Evolutionary conservation across 2,797 vertebrate genomes (phyloP).

Genomic region (Rhinichthys osculus): DNA sequence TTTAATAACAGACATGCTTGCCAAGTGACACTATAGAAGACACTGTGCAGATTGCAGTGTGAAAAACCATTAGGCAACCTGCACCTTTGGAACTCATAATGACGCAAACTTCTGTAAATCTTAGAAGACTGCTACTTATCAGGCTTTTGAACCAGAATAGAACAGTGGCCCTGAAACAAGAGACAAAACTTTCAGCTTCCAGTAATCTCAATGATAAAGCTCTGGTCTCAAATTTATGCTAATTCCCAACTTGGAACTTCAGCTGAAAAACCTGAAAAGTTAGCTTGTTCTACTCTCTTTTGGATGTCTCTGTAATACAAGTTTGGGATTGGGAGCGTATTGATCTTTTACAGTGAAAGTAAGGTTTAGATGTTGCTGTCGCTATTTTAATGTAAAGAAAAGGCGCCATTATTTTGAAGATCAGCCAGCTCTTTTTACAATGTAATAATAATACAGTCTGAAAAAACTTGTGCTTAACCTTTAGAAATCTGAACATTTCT

Average conservation of each 20-base stretch:
- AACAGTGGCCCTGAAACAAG: conserved; percentile 6
- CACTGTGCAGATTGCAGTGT: conserved; percentile 31
- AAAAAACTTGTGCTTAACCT: background rate
- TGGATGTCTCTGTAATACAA: background rate
- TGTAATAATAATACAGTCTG: too few species aligned
- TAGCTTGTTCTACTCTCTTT: background rate
- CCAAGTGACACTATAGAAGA: conserved; percentile 18
- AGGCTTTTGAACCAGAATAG: background rate
- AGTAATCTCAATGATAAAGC: conserved; percentile 16
- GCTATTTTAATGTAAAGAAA: background rate
- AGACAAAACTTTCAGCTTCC: conserved; percentile 1
- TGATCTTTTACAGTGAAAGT: background rate
- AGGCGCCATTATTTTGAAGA: background rate
- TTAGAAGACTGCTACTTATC: background rate
- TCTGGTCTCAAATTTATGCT: background rate
- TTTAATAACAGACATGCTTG: conserved; percentile 41
- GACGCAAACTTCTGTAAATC: conserved; percentile 6
- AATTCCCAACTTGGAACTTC: background rate
- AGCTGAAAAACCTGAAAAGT: background rate
- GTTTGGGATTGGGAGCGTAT: background rate
- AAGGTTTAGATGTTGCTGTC: background rate
- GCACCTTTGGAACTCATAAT: conserved; percentile 22
- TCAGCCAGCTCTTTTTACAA: too few species aligned
- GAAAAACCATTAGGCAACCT: conserved; percentile 25
- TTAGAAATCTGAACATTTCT: background rate